These are phyloP conservation scores for Chaetops frenatus DNA, from an alignment of 2,113 vertebrate species.

Conservation along the genomic window DNA sequence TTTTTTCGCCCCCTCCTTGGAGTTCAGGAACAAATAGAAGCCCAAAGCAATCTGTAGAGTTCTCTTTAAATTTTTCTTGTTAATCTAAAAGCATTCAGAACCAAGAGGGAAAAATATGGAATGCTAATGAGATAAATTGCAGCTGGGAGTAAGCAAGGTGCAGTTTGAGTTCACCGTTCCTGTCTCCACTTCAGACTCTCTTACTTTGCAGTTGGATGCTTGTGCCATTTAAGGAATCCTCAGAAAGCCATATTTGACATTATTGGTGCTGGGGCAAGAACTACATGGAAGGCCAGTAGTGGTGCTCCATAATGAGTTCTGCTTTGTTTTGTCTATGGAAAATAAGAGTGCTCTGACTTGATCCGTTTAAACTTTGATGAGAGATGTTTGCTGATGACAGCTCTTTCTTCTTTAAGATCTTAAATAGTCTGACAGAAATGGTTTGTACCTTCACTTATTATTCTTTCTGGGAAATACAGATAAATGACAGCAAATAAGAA, in stretches of 20 bases:
- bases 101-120: not conserved
- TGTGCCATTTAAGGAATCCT: not conserved
- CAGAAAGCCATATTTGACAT: not conserved
- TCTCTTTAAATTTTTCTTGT: not conserved
- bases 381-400: not conserved
- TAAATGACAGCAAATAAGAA: not conserved
- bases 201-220: not conserved
- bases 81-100: not conserved
- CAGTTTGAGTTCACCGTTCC: not conserved
- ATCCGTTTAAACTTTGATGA: not conserved
- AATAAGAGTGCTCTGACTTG: not conserved
- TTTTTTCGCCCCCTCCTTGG: not conserved
- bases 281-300: not conserved
- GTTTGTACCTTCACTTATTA: not conserved
- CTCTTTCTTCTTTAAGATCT: not conserved
- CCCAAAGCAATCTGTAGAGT: not conserved
- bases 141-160: not conserved
- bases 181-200: not conserved
- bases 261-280: not conserved
- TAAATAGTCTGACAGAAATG: not conserved
- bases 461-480: not conserved
- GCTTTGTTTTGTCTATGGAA: not conserved
- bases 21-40: not conserved
- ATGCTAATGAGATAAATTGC: not conserved
- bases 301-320: not conserved